These are phyloP conservation scores for Melipona quadrifasciata DNA, from an alignment of 1,140 invertebrate species.

Conservation along the genomic window DNA sequence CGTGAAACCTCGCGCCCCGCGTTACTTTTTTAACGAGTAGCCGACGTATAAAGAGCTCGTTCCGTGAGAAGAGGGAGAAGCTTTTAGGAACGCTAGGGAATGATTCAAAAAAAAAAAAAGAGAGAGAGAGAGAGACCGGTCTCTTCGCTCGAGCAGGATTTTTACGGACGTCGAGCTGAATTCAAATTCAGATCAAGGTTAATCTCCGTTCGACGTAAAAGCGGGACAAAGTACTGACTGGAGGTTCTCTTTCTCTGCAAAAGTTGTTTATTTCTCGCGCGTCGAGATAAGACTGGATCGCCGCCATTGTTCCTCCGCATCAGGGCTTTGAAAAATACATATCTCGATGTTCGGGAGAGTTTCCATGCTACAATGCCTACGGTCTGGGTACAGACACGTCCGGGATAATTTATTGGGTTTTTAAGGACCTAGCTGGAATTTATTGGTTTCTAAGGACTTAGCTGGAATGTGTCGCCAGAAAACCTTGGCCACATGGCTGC, in stretches of 20 bases:
- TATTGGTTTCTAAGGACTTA: too few relatives aligned
- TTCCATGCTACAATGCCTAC: too few relatives aligned
- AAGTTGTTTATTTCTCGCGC: background rate
- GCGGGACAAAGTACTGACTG: background rate
- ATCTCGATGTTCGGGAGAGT: too few relatives aligned
- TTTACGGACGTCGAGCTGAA: background rate
- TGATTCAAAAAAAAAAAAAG: background rate
- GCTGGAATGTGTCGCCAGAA: too few relatives aligned
- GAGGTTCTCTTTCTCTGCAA: background rate
- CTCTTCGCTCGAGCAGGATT: background rate
- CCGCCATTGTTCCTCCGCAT: background rate
- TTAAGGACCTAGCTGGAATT: too few relatives aligned
- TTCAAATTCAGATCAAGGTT: conserved; percentile 40
- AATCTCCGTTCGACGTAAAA: conserved; percentile 24
- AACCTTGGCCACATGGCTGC: too few relatives aligned
- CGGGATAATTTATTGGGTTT: too few relatives aligned
- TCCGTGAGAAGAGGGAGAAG: background rate
- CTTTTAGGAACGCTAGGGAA: conserved; percentile 10
- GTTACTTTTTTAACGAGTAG: conserved; percentile 26
- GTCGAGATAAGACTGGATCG: background rate
- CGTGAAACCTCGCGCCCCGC: background rate
- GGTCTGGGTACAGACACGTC: too few relatives aligned
- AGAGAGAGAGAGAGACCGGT: background rate
- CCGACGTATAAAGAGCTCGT: background rate
- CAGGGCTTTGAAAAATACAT: background rate